phyloP scores from a whole-genome alignment of 2,113 vertebrate species.

The Cinclus cinclus region DNA sequence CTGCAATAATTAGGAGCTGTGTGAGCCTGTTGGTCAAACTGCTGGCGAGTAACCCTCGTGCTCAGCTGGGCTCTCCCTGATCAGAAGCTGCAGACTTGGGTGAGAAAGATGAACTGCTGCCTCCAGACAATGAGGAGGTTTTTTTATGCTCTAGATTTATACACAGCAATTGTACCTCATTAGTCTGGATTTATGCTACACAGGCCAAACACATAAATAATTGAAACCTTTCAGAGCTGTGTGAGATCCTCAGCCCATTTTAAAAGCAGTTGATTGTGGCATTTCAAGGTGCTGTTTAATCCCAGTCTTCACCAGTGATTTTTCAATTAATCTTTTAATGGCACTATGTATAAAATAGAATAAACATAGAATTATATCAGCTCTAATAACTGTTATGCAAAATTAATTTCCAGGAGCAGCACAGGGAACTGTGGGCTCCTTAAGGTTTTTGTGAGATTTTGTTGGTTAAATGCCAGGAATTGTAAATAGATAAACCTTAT shows the following conservation, averaged over 20 bases:
- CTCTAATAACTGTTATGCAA: slow-evolving; percentile 9
- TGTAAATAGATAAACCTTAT: not conserved
- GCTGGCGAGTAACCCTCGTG: not conserved
- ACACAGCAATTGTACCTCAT: slow-evolving; percentile 63
- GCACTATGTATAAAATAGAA: not conserved
- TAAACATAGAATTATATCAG: slow-evolving; percentile 7
- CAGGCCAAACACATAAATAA: slow-evolving; percentile 64
- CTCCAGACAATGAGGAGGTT: not conserved
- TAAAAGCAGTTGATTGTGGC: slow-evolving; percentile 57
- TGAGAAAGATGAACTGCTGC: not conserved
- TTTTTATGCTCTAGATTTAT: slow-evolving; percentile 46
- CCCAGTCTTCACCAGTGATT: slow-evolving; percentile 44
- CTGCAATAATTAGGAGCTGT: not conserved
- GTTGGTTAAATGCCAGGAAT: slow-evolving; percentile 4
- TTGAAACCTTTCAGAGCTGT: slow-evolving; percentile 53
- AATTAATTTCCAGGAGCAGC: slow-evolving; percentile 43
- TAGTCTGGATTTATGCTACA: slow-evolving; percentile 59
- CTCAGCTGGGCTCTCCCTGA: not conserved
- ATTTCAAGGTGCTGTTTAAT: slow-evolving; percentile 65
- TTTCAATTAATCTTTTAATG: slow-evolving; percentile 61
- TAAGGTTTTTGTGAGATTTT: slow-evolving; percentile 28
- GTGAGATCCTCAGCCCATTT: slow-evolving; percentile 56
- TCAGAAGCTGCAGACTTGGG: not conserved
- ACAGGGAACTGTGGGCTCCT: not conserved
- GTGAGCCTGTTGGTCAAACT: not conserved